Evolutionary conservation across 2,797 vertebrate species (phyloP).

Genomic region (Gallinago stenura): DNA sequence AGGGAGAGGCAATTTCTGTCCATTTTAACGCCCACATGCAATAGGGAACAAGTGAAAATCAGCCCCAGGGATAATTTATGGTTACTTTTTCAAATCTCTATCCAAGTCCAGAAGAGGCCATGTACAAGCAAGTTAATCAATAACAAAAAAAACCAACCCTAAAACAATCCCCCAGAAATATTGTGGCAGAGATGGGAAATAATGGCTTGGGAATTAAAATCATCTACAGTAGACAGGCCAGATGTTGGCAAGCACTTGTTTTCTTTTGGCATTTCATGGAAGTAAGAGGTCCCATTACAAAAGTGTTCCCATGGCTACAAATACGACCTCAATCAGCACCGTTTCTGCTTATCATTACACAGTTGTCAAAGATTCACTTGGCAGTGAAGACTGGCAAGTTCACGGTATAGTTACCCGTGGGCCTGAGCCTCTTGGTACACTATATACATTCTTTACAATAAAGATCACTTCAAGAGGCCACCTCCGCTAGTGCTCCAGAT

Average conservation of each 20-base stretch:
- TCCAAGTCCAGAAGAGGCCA: neutral
- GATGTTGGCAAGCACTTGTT: fast-evolving
- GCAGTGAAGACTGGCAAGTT: neutral
- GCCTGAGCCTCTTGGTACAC: neutral
- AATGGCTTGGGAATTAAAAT: neutral
- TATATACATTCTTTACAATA: neutral
- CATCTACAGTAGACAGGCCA: neutral
- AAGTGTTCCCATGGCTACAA: neutral
- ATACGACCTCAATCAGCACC: neutral
- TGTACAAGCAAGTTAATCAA: neutral
- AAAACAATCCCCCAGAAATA: neutral
- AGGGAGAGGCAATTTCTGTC: constrained; percentile 33
- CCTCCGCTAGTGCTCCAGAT: neutral
- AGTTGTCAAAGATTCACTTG: neutral
- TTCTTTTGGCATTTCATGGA: neutral
- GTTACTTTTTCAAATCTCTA: neutral
- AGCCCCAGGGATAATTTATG: neutral
- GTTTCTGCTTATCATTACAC: neutral
- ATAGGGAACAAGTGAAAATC: neutral
- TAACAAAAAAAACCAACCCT: neutral
- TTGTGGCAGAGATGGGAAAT: neutral
- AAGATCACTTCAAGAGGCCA: neutral
- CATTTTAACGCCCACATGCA: neutral
- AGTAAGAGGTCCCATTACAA: neutral
- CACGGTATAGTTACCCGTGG: neutral